Conservation (phyloP, 2,113 vertebrate species). For the Willisornis vidua region DNA sequence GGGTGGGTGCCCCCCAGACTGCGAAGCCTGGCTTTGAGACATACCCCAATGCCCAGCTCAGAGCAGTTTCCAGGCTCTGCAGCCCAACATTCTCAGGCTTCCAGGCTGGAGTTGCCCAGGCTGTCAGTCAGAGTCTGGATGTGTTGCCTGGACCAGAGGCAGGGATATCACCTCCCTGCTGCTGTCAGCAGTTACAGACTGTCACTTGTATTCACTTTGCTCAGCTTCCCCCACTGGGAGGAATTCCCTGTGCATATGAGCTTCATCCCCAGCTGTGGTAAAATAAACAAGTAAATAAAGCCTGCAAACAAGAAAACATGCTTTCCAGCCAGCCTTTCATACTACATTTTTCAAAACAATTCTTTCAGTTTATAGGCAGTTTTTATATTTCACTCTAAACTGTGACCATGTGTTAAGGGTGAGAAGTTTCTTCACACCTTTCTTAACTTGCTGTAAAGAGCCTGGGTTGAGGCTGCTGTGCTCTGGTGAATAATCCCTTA, state of each 20-base stretch:
- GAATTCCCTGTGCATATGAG: not conserved
- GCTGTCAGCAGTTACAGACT: not conserved
- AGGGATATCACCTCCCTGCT: not conserved
- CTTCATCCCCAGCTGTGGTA: not conserved
- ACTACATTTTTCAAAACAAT: not conserved
- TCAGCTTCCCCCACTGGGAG: not conserved
- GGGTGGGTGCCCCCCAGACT: not conserved
- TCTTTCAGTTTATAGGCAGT: not conserved
- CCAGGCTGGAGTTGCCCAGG: not conserved
- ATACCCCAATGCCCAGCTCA: not conserved
- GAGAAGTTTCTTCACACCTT: not conserved
- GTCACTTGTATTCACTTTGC: not conserved
- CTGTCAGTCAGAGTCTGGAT: not conserved
- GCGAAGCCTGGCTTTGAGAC: not conserved
- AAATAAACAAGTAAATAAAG: not conserved
- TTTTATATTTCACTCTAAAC: slow-evolving; percentile 1
- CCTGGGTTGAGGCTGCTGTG: accelerated
- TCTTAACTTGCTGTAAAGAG: not conserved
- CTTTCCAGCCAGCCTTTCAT: not conserved
- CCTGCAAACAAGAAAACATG: not conserved
- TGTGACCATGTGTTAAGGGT: not conserved
- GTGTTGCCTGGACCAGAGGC: not conserved
- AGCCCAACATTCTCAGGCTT: accelerated
- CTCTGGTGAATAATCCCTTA: not conserved
- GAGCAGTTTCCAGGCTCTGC: not conserved